Evolutionary conservation across 2,888 invertebrate species (phyloP), one percentile per base, ranked within the genome.

Genomic region (Drosophila limbata): DNA sequence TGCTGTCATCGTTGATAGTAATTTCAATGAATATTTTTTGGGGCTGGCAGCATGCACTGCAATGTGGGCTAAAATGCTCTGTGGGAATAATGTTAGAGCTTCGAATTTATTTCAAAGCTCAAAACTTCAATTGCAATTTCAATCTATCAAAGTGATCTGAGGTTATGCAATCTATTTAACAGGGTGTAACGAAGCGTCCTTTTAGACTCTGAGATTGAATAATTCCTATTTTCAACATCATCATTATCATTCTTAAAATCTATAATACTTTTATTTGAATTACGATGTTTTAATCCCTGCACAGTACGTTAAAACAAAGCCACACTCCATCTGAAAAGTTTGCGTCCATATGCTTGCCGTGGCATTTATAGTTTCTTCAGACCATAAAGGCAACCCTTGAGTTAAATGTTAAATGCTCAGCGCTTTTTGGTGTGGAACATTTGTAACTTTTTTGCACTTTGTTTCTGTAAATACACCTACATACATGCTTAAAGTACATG

Each of bases 1-100:
- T 70, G 66, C 83, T 73, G 84, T 68, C 82, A 64, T 42, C 61
- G 68, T 65, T 84, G 81, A 83, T 73, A 62, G 69, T 68, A 68
- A 83, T 83, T 79, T 72, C 64, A 76, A 60, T 67, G 55, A 69
- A 80, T 67, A 69, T 55, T 52, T 64, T 55, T 64, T 50, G 4
- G 53, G 45, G 15, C 31, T 19, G 57, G 40, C 37, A 69, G 35
- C 40, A 37, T 37, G 35, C 44, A 37, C 39, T 47, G 62, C 37
- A 59, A 56, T 68, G 63, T 69, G 59, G 47, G 21, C 21, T 57
- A 25, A 73, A 73, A 55, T 57, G 52, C 40, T 44, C 52, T 61
- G 25, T 53, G 44, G 59, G 13, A 44, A 63, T 48, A 64, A 31
- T 60, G 48, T 50, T 15, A 37, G 42, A n/a, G 39, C 42, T 10